phyloP scores from a whole-genome alignment of 2,888 invertebrate genomes.

The Cosmia pyralina region DNA sequence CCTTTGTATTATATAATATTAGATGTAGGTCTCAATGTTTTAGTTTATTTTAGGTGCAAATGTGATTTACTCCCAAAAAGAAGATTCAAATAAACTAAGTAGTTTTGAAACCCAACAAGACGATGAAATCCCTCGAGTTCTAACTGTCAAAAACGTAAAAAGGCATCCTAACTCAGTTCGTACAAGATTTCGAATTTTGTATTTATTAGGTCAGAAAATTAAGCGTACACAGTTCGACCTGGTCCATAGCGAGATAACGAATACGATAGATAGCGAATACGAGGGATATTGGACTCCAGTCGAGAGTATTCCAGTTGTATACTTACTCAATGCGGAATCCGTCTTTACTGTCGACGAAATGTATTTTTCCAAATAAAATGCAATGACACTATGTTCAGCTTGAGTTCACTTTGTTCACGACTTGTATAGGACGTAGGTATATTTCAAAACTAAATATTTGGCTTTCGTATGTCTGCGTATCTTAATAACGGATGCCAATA shows the following conservation, averaged over 20 bases:
- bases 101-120: not conserved
- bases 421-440: not conserved
- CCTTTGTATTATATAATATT: not conserved
- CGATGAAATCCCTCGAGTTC: not conserved
- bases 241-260: slow-evolving; percentile 71
- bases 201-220: slow-evolving; percentile 76
- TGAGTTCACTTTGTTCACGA: slow-evolving; percentile 31
- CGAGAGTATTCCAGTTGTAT: slow-evolving; percentile 49
- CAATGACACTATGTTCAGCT: slow-evolving; percentile 32
- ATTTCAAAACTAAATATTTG: slow-evolving; percentile 23
- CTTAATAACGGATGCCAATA: slow-evolving; percentile 17
- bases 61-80: slow-evolving; percentile 6
- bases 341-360: slow-evolving; percentile 44
- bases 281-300: slow-evolving; percentile 67
- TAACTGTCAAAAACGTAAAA: slow-evolving; percentile 17
- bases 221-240: slow-evolving; percentile 67
- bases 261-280: slow-evolving; percentile 67
- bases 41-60: not conserved
- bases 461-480: slow-evolving; percentile 4
- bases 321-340: slow-evolving; percentile 45
- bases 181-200: slow-evolving; percentile 47
- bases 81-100: not conserved
- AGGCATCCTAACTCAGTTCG: slow-evolving; percentile 23
- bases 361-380: slow-evolving; percentile 51
- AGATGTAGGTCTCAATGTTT: not conserved